Base-by-base conservation (phyloP, 2,113 vertebrate genomes). In the Oceanites oceanicus region DNA sequence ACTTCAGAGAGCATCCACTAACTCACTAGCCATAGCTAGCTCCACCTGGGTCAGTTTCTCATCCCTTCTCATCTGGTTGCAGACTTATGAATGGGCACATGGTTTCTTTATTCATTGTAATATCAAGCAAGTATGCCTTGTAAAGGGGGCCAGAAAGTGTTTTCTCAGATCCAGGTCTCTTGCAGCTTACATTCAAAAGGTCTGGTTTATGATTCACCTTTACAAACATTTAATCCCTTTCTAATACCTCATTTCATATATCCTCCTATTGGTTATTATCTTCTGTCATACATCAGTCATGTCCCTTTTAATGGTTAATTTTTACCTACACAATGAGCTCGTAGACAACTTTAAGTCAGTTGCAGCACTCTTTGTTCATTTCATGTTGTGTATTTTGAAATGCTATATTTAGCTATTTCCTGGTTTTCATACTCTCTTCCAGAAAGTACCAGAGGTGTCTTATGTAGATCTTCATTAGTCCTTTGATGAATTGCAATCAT, bases 401-500 rank as follows among this genome's bases (percentile, higher is more conserved):
- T 21, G 30, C 30, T 87, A 25, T n/a, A 63, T 96, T 92, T 90
- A 90, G 70, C 34, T 61, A 4, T 85, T 93, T 91, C 36, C 49
- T 78, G 49, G 70, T 67, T 92, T 94, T 93, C 27, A 34, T 79
- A 72, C 68, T 82, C 49, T 92, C 13, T 70, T 85, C 44, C 38
- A 90, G 73, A 91, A 96, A 75, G 62, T 76, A 63, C 34, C 70
- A 94, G 84, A 79, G 93, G 62, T 96, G 25, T 91, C 84, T 92
- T 77, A 15, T 23, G n/a, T 44, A 72, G 90, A 65, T 90, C 36
- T 13, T 87, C 96, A 79, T 95, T 72, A 93, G 84, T 78, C 29
- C 34, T 90, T 76, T 94, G 92, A 90, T 94, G 94, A 97, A 96
- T 87, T 85, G 87, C 90, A 96, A 91, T 95, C 94, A 95, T 63